Base-by-base conservation (phyloP, 1,140 invertebrate species). In the Drosophila simulans region DNA sequence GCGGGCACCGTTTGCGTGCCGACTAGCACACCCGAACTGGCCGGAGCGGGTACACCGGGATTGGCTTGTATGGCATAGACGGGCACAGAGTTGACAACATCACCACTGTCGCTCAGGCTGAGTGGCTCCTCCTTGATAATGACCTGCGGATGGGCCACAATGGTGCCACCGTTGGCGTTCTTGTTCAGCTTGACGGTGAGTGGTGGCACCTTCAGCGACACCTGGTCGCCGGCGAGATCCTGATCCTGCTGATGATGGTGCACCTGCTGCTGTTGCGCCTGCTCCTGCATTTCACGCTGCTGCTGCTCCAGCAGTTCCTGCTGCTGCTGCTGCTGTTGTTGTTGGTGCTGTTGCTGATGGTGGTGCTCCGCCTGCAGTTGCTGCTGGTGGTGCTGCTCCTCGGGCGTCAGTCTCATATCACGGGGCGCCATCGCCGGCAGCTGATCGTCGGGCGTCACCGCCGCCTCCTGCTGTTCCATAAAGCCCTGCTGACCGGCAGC, bases 1-100 rank as follows among this genome's bases (percentile, higher is more conserved):
- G 90, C 74, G 22, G 75, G 57, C 72, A 74, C 81, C n/a, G 76
- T 80, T 66, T 76, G 82, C 66, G 90, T 76, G 77, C 85, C 86
- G n/a, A 91, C 90, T 31, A 91, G 76, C 1, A 91, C 90, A 20
- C 90, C 91, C 27, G 78, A 77, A 8, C 72, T 45, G 46, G 69
- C 13, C 15, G 53, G 58, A 11, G 58, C 70, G 22, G 49, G 12
- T 4, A 68, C 80, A 17, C 72, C 75, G 8, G 90, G 77, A 77
- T 83, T 88, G 70, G 91, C 84, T 82, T 91, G 90, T 56, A 91
- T 92, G 56, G 86, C 84, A 81, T 91, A 91, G 52, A 91, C 90
- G 59, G 90, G 91, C 45, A 91, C 83, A 17, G 91, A 74, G 49
- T 68, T 91, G 22, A 89, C 65, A 20, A 85, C 82, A 76, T 88